phyloP scores from a whole-genome alignment of 1,140 invertebrate genomes.

The Whitmania pigra region DNA sequence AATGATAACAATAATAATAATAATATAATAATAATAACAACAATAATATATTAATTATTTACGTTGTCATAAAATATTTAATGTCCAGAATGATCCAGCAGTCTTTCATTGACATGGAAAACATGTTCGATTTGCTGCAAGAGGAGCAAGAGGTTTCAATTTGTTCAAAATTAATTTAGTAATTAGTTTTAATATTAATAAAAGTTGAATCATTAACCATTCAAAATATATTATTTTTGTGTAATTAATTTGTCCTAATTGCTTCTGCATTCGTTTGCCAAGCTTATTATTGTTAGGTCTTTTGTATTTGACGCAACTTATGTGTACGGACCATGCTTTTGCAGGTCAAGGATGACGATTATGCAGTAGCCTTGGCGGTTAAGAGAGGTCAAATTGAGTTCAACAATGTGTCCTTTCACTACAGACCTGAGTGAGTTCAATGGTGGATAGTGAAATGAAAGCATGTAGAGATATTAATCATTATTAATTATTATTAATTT shows the following conservation, averaged over 20 bases:
- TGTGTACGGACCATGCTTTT: neutral
- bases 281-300: no score
- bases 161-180: neutral
- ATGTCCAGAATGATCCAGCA: slow-evolving; percentile 73
- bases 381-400: slow-evolving; percentile 48
- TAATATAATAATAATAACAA: neutral
- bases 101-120: slow-evolving; percentile 97
- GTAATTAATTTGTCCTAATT: neutral
- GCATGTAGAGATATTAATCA: no score
- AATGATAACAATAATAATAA: no score
- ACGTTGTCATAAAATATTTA: no score
- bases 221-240: neutral
- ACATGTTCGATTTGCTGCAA: slow-evolving; percentile 88
- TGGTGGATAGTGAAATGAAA: no score
- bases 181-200: neutral
- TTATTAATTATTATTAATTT: no score
- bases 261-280: no score
- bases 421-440: slow-evolving; percentile 19
- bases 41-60: neutral
- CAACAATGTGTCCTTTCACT: slow-evolving; percentile 24
- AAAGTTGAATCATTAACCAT: neutral
- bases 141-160: slow-evolving; percentile 65
- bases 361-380: slow-evolving; percentile 58
- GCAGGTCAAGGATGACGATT: slow-evolving; percentile 55
- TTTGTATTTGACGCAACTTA: no score